Evolutionary conservation across 1,140 invertebrate species (phyloP).

Genomic region (Olivierus martensii): DNA sequence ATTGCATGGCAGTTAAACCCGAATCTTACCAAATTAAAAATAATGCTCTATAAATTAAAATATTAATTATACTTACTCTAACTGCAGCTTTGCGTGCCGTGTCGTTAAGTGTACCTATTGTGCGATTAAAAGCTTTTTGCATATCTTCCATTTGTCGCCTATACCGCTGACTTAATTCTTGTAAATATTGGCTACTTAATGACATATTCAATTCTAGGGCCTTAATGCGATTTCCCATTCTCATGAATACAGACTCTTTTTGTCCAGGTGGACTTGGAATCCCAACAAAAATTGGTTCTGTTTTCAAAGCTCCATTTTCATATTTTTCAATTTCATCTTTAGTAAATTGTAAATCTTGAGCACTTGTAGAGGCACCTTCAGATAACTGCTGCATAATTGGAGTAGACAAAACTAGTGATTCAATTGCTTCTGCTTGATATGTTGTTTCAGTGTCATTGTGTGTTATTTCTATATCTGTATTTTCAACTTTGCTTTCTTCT

Average conservation of each 20-base stretch:
- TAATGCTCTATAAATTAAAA: too few species aligned
- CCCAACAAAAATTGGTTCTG: constrained; percentile 11
- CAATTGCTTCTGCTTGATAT: too few species aligned
- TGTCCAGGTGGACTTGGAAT: constrained; percentile 37
- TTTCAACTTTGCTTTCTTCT: too few species aligned
- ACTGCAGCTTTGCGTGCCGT: constrained; percentile 53
- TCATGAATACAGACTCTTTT: constrained; percentile 89
- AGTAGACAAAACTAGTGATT: too few species aligned
- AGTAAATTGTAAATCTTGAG: too few species aligned
- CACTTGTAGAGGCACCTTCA: too few species aligned
- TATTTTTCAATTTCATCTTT: too few species aligned
- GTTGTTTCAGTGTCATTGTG: too few species aligned
- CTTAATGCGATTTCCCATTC: constrained; percentile 90
- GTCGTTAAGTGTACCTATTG: constrained; percentile 55
- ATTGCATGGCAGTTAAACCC: too few species aligned
- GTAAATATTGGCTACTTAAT: constrained; percentile 83
- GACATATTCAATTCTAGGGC: constrained; percentile 91
- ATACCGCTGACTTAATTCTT: constrained; percentile 84
- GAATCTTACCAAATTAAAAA: too few species aligned
- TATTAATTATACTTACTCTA: constrained; percentile 42
- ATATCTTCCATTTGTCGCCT: constrained; percentile 94
- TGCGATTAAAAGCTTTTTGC: constrained; percentile 68
- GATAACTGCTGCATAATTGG: too few species aligned
- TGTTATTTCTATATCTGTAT: too few species aligned
- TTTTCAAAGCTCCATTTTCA: not conserved